These are phyloP conservation scores for Dicrurus megarhynchus DNA, from an alignment of 2,113 vertebrate genomes.

Conservation along the genomic window DNA sequence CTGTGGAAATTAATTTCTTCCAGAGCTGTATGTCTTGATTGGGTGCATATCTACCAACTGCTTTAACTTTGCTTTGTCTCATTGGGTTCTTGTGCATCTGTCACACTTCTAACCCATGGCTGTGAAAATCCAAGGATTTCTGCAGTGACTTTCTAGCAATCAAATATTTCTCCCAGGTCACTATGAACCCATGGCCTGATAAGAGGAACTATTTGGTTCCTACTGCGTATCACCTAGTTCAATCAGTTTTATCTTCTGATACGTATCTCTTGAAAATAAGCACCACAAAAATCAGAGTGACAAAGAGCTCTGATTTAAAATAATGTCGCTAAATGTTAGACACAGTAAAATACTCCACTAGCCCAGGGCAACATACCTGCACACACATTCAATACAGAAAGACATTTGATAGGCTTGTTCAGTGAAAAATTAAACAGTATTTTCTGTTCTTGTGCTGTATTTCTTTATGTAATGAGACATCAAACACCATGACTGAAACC, in stretches of 20 bases:
- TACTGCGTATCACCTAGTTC: not conserved
- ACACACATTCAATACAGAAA: not conserved
- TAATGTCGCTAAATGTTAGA: not conserved
- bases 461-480: slow-evolving; percentile 15
- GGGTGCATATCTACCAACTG: not conserved
- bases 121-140: not conserved
- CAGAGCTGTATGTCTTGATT: not conserved
- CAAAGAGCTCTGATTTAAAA: not conserved
- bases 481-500: not conserved
- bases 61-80: not conserved
- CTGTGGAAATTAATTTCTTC: not conserved
- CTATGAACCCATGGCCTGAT: not conserved
- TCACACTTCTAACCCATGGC: not conserved
- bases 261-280: slow-evolving; percentile 8
- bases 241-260: not conserved
- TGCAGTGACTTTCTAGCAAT: not conserved
- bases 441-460: not conserved
- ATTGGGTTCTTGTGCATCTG: not conserved
- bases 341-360: not conserved
- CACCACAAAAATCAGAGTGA: not conserved
- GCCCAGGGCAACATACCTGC: not conserved
- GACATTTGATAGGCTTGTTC: not conserved
- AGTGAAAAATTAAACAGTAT: not conserved
- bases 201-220: not conserved
- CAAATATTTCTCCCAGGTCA: not conserved